Conservation (phyloP, 2,113 vertebrate genomes). For the Psophia crepitans region DNA sequence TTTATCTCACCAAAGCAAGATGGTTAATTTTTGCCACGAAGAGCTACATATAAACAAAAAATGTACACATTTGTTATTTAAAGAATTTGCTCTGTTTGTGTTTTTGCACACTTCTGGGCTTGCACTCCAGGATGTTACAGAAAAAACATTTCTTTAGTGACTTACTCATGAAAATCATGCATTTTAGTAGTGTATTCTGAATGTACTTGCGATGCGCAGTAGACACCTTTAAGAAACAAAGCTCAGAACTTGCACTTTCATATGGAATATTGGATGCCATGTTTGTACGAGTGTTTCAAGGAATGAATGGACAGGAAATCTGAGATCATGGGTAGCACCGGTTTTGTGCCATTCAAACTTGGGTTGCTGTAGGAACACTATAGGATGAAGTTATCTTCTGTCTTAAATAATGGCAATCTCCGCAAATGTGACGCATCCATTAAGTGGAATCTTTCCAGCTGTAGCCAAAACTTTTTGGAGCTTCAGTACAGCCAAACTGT, state of each 20-base stretch:
- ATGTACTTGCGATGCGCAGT: background rate
- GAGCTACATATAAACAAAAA: background rate
- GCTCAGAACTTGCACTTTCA: background rate
- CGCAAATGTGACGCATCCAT: background rate
- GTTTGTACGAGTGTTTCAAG: background rate
- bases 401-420: background rate
- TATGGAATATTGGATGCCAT: rapidly evolving
- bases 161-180: background rate
- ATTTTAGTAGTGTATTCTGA: background rate
- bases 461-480: background rate
- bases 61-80: background rate
- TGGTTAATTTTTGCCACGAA: conserved; percentile 1
- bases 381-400: background rate
- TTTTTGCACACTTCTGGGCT: background rate
- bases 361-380: background rate
- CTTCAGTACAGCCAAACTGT: background rate
- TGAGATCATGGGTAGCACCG: background rate
- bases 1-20: background rate
- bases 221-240: background rate
- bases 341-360: background rate
- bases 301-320: background rate
- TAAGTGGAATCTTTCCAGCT: background rate
- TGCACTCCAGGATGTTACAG: background rate
- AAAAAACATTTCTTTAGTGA: background rate
- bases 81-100: conserved; percentile 17